These are phyloP conservation scores for Megaptera novaeangliae DNA, from an alignment of 2,113 vertebrate genomes.

Conservation along the genomic window DNA sequence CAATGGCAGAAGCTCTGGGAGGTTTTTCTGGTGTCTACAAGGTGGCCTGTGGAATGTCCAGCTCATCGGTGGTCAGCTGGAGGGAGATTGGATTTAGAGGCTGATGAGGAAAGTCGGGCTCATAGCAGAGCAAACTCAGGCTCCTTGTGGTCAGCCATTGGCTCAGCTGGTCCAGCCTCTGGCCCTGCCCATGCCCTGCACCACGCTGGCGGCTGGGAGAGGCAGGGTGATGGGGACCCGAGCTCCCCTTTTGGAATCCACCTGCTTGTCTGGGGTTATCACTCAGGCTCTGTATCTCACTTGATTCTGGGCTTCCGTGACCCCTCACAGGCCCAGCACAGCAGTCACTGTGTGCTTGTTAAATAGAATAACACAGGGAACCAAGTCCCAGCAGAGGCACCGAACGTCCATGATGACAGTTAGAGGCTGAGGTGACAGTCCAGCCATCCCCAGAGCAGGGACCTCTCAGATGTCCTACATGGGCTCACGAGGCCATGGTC, in stretches of 20 bases:
- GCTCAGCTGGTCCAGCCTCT: neutral
- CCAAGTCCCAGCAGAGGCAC: neutral
- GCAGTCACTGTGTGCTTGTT: neutral
- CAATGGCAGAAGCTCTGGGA: rapidly evolving
- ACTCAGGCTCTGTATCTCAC: neutral
- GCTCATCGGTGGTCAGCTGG: rapidly evolving
- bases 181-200: neutral
- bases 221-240: neutral
- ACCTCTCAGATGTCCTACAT: neutral
- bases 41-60: neutral
- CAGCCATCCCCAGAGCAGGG: no score
- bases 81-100: neutral
- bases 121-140: neutral
- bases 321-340: neutral
- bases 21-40: neutral
- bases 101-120: neutral
- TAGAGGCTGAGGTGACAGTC: neutral
- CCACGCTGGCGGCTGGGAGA: neutral
- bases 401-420: rapidly evolving
- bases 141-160: rapidly evolving
- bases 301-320: neutral
- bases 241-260: neutral
- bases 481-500: neutral
- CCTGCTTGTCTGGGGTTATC: neutral
- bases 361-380: neutral